Evolutionary conservation across 2,797 vertebrate species (phyloP), one percentile per base, ranked within the genome.

Genomic region (Poecilia velifera): DNA sequence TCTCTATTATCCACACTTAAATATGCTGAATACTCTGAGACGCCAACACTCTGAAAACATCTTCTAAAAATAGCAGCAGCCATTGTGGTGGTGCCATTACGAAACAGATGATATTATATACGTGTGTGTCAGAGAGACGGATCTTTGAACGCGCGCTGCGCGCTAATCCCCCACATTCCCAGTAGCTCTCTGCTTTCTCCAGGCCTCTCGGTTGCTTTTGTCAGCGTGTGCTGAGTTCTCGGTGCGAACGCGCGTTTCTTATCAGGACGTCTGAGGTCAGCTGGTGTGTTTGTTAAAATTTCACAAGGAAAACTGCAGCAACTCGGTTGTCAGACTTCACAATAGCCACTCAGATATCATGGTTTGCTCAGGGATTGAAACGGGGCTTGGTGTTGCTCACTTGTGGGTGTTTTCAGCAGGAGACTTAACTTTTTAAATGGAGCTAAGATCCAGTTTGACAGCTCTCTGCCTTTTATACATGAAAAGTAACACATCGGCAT

Each of bases 61-160:
- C 64, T 18, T 89, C 91, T 86, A 87, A 88, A 93, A 93, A 94
- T 93, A 92, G 91, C 80, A 57, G 51, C 86, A 80, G 82, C 82
- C 77, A 75, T 89, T 86, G 80, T 81, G 53, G 74, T 86, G 85
- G 82, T 84, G 87, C 74, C 81, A 76, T 88, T 88, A 84, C 87
- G 82, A 92, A 89, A 86, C 47, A 14, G 83, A 86, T 74, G 73
- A 81, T 86, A 82, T 80, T 87, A 16, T 84, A 80, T 77, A 70
- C 78, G 72, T 72, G 68, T 74, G 46, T 70, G 74, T 83, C 64
- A 47, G 68, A 66, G 80, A 84, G 81, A 84, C 43, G 72, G 78
- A 76, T 84, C 78, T 82, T 84, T 90, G 59, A 76, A 57, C 74
- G 80, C 9, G 81, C 39, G 73, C 84, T 83, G 79, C 83, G 84